Percentiles rank a stretch among this genome's conserved stretches.
phyloP scores from a whole-genome alignment of 2,888 invertebrate genomes.

The Vanessa cardui region DNA sequence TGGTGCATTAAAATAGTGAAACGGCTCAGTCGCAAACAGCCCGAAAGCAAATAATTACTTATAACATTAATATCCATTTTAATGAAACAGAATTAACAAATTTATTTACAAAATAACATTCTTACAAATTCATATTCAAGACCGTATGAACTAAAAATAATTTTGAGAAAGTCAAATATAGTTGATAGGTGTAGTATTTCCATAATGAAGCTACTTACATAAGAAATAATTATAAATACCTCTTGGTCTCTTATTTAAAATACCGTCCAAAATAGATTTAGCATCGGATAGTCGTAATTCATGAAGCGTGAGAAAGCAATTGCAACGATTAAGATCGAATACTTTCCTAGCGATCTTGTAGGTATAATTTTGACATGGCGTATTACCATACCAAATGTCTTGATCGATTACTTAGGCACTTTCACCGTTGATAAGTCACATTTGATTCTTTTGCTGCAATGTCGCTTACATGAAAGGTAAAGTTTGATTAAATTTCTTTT shows the following conservation, averaged over 20 bases:
- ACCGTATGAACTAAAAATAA: background rate
- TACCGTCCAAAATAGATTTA: slow-evolving; percentile 21
- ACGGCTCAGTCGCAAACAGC: no score
- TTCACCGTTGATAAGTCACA: slow-evolving; percentile 60
- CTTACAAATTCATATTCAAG: background rate
- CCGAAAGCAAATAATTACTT: no score
- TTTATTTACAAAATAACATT: no score
- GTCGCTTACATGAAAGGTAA: slow-evolving; percentile 46
- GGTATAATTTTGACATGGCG: slow-evolving; percentile 44
- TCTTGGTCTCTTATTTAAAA: slow-evolving; percentile 12
- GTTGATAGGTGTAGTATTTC: background rate
- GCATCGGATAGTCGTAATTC: slow-evolving; percentile 25
- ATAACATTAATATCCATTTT: no score
- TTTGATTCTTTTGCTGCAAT: slow-evolving; percentile 34
- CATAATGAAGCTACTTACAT: slow-evolving; percentile 18
- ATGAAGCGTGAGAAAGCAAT: slow-evolving; percentile 40
- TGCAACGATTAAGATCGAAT: slow-evolving; percentile 35
- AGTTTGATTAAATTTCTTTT: slow-evolving; percentile 65
- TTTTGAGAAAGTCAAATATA: slow-evolving; percentile 14
- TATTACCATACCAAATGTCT: slow-evolving; percentile 52
- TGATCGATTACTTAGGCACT: slow-evolving; percentile 60
- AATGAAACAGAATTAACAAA: no score
- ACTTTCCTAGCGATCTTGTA: slow-evolving; percentile 44
- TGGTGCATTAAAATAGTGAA: no score
- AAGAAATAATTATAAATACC: slow-evolving; percentile 7